phyloP scores from a whole-genome alignment of 2,888 invertebrate genomes.

The Chymomyza caudatula region DNA sequence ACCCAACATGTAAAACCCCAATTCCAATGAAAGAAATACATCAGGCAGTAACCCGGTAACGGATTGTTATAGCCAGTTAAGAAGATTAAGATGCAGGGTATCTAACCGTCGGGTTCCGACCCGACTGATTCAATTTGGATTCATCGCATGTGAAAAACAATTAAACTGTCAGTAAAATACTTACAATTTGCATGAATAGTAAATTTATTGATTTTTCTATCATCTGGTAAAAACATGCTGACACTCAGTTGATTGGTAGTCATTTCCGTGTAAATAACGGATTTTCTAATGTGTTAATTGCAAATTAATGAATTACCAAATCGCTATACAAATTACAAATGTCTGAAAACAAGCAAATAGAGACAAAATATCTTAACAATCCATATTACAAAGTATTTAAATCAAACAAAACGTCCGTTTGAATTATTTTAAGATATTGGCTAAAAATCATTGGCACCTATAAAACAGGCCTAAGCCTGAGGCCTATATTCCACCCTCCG shows the following conservation, averaged over 20 bases:
- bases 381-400: too few relatives aligned
- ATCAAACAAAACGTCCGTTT: constrained; percentile 27
- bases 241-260: background rate
- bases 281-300: constrained; percentile 65
- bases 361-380: too few relatives aligned
- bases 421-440: too few relatives aligned
- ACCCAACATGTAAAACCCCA: too few relatives aligned
- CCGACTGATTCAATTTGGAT: background rate
- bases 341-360: constrained; percentile 40
- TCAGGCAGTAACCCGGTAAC: too few relatives aligned
- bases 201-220: constrained; percentile 57
- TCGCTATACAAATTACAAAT: too few relatives aligned
- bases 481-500: too few relatives aligned
- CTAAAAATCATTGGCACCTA: too few relatives aligned
- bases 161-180: constrained; percentile 67
- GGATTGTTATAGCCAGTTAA: too few relatives aligned
- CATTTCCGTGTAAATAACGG: constrained; percentile 14
- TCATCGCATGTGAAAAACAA: constrained; percentile 42
- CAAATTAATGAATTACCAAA: constrained; percentile 42
- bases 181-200: constrained; percentile 40
- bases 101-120: too few relatives aligned
- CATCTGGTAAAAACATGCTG: constrained; percentile 27
- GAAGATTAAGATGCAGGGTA: too few relatives aligned
- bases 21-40: too few relatives aligned
- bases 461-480: constrained; percentile 18